phyloP scores from a whole-genome alignment of 2,113 vertebrate species.

The Struthio camelus region DNA sequence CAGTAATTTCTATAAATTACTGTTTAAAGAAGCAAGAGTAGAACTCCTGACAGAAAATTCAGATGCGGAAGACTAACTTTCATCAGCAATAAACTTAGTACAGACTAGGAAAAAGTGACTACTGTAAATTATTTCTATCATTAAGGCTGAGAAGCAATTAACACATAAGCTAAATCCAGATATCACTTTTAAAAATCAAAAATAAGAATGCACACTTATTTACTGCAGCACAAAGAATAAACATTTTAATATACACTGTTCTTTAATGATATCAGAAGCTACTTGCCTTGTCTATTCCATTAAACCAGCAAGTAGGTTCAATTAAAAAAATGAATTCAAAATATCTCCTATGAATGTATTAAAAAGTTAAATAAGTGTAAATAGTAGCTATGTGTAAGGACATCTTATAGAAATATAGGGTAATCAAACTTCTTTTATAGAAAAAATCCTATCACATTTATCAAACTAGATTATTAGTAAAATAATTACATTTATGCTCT shows the following conservation, averaged over 20 bases:
- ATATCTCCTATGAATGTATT: neutral
- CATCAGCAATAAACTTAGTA: neutral
- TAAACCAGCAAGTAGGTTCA: neutral
- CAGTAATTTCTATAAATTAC: neutral
- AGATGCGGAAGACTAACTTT: too few relatives aligned
- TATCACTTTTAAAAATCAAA: neutral
- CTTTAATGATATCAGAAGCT: neutral
- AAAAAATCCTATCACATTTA: neutral
- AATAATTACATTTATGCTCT: neutral
- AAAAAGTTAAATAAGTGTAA: neutral
- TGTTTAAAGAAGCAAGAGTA: neutral
- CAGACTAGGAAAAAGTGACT: neutral
- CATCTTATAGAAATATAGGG: neutral
- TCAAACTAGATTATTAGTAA: neutral
- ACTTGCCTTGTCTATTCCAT: neutral
- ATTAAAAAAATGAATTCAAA: neutral
- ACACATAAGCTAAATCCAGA: neutral
- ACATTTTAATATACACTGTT: neutral
- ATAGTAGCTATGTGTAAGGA: neutral
- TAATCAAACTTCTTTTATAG: neutral
- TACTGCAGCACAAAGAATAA: neutral
- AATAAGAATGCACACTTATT: neutral
- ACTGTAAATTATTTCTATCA: neutral
- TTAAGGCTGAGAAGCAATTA: neutral
- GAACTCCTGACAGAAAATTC: too few relatives aligned